Evolutionary conservation across 30 jellyfish, hydroid and myxozoan species (phyloP), one percentile per base, ranked within the genome.

Genomic region (Pelagia noctiluca): DNA sequence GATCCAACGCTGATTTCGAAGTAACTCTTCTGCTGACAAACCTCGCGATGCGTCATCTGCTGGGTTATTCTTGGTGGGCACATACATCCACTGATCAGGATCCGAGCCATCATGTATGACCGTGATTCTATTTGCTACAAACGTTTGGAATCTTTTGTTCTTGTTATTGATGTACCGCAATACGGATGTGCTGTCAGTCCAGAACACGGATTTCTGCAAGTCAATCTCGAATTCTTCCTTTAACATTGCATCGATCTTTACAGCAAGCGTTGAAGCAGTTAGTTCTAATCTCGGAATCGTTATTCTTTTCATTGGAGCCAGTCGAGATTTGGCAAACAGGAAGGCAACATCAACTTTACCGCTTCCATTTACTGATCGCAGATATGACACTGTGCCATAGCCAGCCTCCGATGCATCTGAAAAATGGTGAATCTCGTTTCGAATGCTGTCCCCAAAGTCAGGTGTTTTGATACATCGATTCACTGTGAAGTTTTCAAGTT

Each of bases 101-200:
- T 34, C 63, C 18, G 87, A 69, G 4, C 87, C 87, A 0, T 78
- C 89, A 4, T 78, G 62, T 24, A 61, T 70, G 47, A 37, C 80
- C 16, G 87, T 75, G 28, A 83, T 26, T 21, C 82, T 35, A 68
- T 76, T 72, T 16, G 95, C 95, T 13, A 73, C 95, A 50, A 71
- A 85, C 35, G 85, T 74, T n/a, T 85, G 84, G 63, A 86, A 86
- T 35, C 90, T 7, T 64, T 47, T 46, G 49, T 77, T 48, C 31
- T 74, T 42, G 42, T 86, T 86, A 35, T 76, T 36, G 66, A 86
- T 86, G 69, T 75, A 86, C 79, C 42, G 35, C 49, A 86, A 18
- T 18, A 86, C 90, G 19, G 86, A n/a, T 54, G 86, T 66, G 24
- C 87, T 63, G 33, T 86, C 90, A 2, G 90, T 86, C 95, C 95